These are phyloP conservation scores for Polia nebulosa DNA, from an alignment of 2,888 invertebrate genomes.

Conservation along the genomic window DNA sequence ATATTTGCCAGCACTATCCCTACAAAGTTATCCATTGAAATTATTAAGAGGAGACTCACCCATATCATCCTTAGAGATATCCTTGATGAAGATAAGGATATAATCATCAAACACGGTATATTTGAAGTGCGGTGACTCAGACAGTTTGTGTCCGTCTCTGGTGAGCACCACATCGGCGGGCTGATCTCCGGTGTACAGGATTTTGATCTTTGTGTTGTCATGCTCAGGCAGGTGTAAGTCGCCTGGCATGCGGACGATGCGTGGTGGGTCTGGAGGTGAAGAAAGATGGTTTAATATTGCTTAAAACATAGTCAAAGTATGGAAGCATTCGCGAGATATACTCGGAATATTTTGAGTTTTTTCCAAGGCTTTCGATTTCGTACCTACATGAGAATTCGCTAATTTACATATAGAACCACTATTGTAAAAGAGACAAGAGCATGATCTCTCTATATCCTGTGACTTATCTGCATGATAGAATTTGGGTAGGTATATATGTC, in stretches of 20 bases:
- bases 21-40: neutral
- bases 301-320: neutral
- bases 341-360: neutral
- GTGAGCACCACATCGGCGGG: slow-evolving; percentile 97
- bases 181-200: slow-evolving; percentile 98
- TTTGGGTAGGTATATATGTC: too few relatives aligned
- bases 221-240: slow-evolving; percentile 97
- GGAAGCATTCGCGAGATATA: rapidly evolving
- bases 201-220: slow-evolving; percentile 99
- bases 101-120: slow-evolving; percentile 99
- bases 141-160: slow-evolving; percentile 95
- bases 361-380: neutral
- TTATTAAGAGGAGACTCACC: slow-evolving; percentile 91
- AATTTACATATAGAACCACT: too few relatives aligned
- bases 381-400: neutral
- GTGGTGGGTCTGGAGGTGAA: slow-evolving; percentile 94
- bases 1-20: too few relatives aligned
- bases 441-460: neutral
- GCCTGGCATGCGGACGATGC: slow-evolving; percentile 97
- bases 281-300: neutral
- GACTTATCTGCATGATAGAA: neutral
- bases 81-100: slow-evolving; percentile 98
- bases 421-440: too few relatives aligned
- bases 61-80: slow-evolving; percentile 97
- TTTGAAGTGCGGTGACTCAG: slow-evolving; percentile 94